Evolutionary conservation across 2,113 vertebrate genomes (phyloP), one percentile per base, ranked within the genome.

Genomic region (Ceratotherium simum): DNA sequence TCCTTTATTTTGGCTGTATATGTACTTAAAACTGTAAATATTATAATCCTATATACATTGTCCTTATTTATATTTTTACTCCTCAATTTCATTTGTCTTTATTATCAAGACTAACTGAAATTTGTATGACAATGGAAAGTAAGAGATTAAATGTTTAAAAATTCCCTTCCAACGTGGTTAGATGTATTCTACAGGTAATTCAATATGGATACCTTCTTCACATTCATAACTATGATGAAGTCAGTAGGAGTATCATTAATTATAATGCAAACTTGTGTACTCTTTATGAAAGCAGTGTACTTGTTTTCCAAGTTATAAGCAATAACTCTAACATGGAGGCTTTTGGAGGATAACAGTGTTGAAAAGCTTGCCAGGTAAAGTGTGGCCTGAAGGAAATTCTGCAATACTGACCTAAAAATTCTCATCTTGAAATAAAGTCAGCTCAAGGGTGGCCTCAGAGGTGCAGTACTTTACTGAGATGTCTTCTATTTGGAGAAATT

Each of bases 1-100:
- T 9, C 5, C 12, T 95, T 93, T 67, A 92, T 87, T 96, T 91
- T 79, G 27, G 27, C 76, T 56, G 7, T 65, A 31, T 64, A 80
- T 65, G 7, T 83, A 86, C 12, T 86, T 96, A 36, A 58, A 79
- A 46, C 72, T 25, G 27, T 70, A 58, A 76, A 54, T 58, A 76
- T 54, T 96, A 78, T 69, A 67, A 79, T 67, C 1, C 86, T 31
- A 56, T 48, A 78, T 39, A 67, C 11, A 51, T 87, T 92, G 18
- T 67, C n/a, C 72, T 90, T 31, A 95, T 42, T 91, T 88, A 84
- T 56, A 82, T 81, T 90, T 93, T 86, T 81, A 85, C 46, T 86
- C 7, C 4, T 92, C 17, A 67, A 12, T 69, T 94, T 56, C 20
- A 56, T 95, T 84, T 92, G 27, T 75, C 33, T 84, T 67, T 70